Evolutionary conservation across 2,888 invertebrate genomes (phyloP).

Genomic region (Chymomyza fuscimana): DNA sequence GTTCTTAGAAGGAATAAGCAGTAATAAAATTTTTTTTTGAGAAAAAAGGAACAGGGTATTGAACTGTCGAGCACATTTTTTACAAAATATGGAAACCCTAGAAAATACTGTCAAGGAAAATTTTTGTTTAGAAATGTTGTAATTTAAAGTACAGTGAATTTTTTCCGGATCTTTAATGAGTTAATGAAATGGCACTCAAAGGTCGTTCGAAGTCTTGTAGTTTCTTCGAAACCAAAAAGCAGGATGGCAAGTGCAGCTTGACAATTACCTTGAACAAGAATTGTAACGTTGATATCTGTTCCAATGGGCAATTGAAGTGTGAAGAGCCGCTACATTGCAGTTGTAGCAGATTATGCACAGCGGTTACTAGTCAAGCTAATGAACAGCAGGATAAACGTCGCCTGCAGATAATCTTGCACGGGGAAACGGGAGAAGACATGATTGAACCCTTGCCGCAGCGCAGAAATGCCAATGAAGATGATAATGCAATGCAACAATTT

Average conservation of each 20-base stretch:
- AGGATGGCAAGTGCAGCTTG: slow-evolving; percentile 35
- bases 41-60: no score
- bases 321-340: neutral
- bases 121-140: neutral
- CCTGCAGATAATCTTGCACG: neutral
- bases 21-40: no score
- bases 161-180: neutral
- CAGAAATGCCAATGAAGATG: neutral
- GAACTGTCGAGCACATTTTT: no score
- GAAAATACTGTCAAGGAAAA: neutral
- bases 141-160: neutral
- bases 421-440: neutral
- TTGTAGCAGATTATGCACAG: neutral
- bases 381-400: slow-evolving; percentile 19
- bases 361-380: slow-evolving; percentile 36
- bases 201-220: slow-evolving; percentile 1
- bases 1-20: no score
- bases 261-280: slow-evolving; percentile 41
- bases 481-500: slow-evolving; percentile 13
- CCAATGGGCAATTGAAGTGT: neutral
- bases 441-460: neutral
- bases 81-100: neutral
- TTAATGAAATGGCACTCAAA: slow-evolving; percentile 4
- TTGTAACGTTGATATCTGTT: slow-evolving; percentile 41
- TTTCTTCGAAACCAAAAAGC: neutral